These are phyloP conservation scores for Allygus modestus DNA, from an alignment of 2,888 invertebrate species.

Conservation along the genomic window DNA sequence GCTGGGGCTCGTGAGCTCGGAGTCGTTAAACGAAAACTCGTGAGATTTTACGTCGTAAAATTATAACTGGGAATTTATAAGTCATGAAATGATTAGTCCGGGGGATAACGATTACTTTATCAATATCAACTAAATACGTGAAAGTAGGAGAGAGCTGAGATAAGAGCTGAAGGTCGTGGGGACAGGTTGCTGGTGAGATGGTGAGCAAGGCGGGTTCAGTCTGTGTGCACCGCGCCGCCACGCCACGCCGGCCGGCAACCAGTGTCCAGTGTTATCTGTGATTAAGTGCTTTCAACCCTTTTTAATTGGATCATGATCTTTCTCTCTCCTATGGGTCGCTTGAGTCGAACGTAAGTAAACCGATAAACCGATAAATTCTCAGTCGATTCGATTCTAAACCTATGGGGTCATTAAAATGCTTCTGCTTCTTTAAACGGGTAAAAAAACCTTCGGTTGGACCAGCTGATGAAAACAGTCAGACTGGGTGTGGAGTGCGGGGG, in stretches of 20 bases:
- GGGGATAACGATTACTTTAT: not conserved
- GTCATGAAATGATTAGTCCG: not conserved
- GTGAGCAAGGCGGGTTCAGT: not conserved
- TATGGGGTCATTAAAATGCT: too few relatives aligned
- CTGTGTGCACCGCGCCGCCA: not conserved
- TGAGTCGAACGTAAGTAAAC: conserved; percentile 4
- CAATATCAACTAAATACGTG: conserved; percentile 2
- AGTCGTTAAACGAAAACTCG: too few relatives aligned
- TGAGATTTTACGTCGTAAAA: conserved; percentile 10
- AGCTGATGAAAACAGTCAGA: too few relatives aligned
- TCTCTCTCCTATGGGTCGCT: not conserved
- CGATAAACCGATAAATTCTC: too few relatives aligned
- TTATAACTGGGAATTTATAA: conserved; percentile 7
- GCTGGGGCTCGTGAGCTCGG: too few relatives aligned
- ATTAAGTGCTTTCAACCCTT: not conserved
- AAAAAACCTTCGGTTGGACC: too few relatives aligned
- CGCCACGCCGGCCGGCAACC: not conserved
- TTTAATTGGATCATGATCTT: not conserved
- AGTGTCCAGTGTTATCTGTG: not conserved
- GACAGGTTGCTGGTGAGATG: not conserved
- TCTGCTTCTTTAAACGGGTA: too few relatives aligned
- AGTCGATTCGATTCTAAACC: too few relatives aligned
- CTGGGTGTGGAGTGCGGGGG: too few relatives aligned
- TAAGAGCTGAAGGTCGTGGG: conserved; percentile 8
- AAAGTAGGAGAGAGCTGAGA: conserved; percentile 15